These are phyloP conservation scores for Hemicordylus capensis DNA, from an alignment of 2,113 vertebrate species.

Conservation along the genomic window DNA sequence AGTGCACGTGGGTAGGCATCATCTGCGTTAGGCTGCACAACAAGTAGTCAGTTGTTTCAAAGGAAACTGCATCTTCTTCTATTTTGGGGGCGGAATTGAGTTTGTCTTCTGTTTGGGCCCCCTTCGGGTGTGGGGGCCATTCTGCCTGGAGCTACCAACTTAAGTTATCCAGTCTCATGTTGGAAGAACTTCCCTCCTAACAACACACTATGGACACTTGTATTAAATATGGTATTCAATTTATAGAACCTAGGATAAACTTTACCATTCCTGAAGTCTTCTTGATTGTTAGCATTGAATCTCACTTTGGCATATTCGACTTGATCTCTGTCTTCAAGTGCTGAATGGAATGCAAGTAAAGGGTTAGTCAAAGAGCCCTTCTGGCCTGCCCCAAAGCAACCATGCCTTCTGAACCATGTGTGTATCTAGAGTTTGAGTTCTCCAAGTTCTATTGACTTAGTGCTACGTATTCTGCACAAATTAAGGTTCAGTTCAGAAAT, in stretches of 20 bases:
- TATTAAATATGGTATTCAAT: neutral
- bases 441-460: too few relatives aligned
- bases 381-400: neutral
- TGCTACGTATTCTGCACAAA: neutral
- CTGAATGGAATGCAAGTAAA: slow-evolving; percentile 49
- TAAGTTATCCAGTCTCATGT: neutral
- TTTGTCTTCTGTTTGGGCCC: neutral
- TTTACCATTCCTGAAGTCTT: slow-evolving; percentile 59
- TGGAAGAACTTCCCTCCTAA: too few relatives aligned
- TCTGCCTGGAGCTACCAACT: neutral
- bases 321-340: slow-evolving; percentile 25
- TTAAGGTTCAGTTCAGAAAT: too few relatives aligned
- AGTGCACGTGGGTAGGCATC: too few relatives aligned
- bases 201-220: neutral
- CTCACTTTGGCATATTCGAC: slow-evolving; percentile 55
- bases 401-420: neutral
- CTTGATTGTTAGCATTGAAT: slow-evolving; percentile 4
- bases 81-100: too few relatives aligned
- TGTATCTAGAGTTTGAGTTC: neutral
- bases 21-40: too few relatives aligned
- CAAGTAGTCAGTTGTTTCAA: too few relatives aligned
- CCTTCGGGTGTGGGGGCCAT: neutral
- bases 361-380: neutral
- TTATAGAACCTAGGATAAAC: neutral
- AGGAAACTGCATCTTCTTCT: neutral